Evolutionary conservation across 2,113 vertebrate species (phyloP).

Genomic region (Rhipidura dahli): DNA sequence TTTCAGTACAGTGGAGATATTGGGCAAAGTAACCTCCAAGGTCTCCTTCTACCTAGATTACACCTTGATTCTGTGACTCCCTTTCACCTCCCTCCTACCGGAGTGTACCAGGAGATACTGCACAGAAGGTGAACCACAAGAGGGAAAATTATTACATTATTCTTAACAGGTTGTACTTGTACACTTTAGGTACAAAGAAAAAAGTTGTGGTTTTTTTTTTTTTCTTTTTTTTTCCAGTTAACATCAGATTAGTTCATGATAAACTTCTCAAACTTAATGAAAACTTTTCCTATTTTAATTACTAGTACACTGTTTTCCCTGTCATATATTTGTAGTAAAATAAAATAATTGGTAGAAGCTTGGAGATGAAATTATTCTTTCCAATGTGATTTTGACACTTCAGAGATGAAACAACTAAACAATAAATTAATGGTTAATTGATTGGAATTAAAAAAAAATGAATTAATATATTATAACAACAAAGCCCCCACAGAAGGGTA

Average conservation of each 20-base stretch:
- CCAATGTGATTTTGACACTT: neutral
- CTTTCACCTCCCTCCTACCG: neutral
- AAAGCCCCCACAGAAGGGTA: neutral
- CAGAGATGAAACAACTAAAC: neutral
- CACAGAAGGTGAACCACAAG: neutral
- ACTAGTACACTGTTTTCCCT: neutral
- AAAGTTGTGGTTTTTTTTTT: neutral
- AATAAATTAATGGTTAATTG: neutral
- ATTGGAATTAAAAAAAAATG: neutral
- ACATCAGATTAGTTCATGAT: accelerated
- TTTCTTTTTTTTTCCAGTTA: neutral
- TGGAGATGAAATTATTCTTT: neutral
- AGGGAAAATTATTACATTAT: neutral
- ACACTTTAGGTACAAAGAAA: neutral
- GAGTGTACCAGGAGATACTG: neutral
- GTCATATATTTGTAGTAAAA: neutral
- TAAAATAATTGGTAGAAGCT: neutral
- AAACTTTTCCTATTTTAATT: neutral
- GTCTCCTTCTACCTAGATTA: neutral
- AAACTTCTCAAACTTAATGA: neutral
- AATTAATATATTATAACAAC: neutral
- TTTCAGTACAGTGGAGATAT: neutral
- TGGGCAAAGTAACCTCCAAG: neutral
- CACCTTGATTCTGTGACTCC: neutral
- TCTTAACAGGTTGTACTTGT: neutral